Evolutionary conservation across 1,140 invertebrate species (phyloP).

Genomic region (Sycophaga agraensis): DNA sequence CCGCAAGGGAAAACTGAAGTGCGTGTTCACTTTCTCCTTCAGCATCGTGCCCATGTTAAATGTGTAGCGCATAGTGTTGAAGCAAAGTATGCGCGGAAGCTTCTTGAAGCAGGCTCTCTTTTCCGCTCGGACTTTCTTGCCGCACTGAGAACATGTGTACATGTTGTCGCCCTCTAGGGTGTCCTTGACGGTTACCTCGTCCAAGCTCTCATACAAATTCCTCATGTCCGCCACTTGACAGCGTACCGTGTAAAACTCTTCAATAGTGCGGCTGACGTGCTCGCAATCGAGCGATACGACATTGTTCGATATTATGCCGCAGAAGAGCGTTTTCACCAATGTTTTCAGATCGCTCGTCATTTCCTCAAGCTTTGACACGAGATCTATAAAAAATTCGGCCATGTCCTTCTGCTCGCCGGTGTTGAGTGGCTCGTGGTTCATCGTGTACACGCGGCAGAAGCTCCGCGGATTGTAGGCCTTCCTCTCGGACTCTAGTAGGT

Average conservation of each 20-base stretch:
- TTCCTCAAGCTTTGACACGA: constrained; percentile 93
- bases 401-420: constrained; percentile 97
- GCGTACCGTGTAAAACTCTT: constrained; percentile 94
- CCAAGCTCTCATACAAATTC: constrained; percentile 90
- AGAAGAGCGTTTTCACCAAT: constrained; percentile 88
- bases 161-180: constrained; percentile 96
- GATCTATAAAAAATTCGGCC: constrained; percentile 96
- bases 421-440: constrained; percentile 94
- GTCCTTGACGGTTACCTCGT: constrained; percentile 95
- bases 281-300: constrained; percentile 92
- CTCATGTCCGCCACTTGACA: constrained; percentile 96
- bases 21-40: constrained; percentile 96
- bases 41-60: constrained; percentile 98
- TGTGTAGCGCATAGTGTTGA: constrained; percentile 97
- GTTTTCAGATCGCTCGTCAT: constrained; percentile 91
- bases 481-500: constrained; percentile 88
- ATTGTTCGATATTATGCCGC: constrained; percentile 90
- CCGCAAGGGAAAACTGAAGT: constrained; percentile 93
- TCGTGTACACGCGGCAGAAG: constrained; percentile 95
- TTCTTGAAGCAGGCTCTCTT: constrained; percentile 94
- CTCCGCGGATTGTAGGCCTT: constrained; percentile 94
- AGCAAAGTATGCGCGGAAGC: constrained; percentile 88
- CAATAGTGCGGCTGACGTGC: constrained; percentile 89
- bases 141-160: constrained; percentile 95
- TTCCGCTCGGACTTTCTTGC: constrained; percentile 91